These are phyloP conservation scores for Karalla daura DNA, from an alignment of 2,797 vertebrate genomes.

Conservation along the genomic window DNA sequence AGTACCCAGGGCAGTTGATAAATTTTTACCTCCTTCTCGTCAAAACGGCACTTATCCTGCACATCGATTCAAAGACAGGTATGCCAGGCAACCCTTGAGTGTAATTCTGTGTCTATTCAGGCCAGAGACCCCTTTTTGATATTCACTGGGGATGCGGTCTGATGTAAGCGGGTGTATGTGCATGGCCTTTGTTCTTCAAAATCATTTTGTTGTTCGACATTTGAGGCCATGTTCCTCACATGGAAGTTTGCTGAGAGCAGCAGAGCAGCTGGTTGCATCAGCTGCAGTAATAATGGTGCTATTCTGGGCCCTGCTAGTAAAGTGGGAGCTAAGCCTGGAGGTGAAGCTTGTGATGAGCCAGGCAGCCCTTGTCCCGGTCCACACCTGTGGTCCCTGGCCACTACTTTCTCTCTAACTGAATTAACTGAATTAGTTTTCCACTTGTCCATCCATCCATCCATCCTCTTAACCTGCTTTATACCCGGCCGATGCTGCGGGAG, in stretches of 20 bases:
- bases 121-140: background rate
- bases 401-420: too few species aligned
- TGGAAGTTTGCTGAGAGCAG: background rate
- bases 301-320: background rate
- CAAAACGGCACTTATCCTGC: background rate
- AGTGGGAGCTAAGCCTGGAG: background rate
- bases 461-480: too few species aligned
- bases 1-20: background rate
- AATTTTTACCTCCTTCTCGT: background rate
- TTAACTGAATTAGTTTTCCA: background rate
- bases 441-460: too few species aligned
- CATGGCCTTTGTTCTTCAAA: constrained; percentile 5
- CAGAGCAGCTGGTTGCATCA: constrained; percentile 7
- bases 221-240: background rate
- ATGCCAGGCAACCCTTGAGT: background rate
- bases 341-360: background rate
- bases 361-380: background rate
- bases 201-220: constrained; percentile 1
- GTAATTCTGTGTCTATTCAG: background rate
- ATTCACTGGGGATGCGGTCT: background rate
- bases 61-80: background rate
- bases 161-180: background rate
- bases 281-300: background rate
- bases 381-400: background rate
- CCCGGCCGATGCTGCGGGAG: too few species aligned